phyloP scores from a whole-genome alignment of 2,797 vertebrate genomes.

The Pristis pectinata region DNA sequence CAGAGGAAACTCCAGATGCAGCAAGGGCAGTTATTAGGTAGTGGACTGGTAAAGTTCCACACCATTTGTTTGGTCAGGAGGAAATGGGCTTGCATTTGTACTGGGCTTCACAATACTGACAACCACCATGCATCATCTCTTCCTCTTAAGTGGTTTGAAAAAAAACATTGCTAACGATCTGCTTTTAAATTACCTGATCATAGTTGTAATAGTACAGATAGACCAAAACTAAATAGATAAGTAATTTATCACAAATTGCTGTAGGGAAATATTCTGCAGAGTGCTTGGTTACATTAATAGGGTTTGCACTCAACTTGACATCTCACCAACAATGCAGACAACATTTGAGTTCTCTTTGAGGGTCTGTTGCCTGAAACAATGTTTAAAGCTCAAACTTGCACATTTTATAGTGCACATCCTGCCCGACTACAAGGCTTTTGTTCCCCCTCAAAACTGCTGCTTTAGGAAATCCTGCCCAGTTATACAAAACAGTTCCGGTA shows the following conservation, averaged over 20 bases:
- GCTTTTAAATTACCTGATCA: not conserved
- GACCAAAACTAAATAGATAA: not conserved
- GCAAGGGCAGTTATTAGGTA: not conserved
- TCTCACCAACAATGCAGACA: no score
- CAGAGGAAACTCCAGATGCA: not conserved
- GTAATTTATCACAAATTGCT: no score
- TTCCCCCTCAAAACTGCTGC: no score
- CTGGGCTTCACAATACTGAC: not conserved
- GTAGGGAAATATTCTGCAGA: not conserved
- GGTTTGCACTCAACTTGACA: not conserved
- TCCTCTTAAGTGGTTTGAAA: no score
- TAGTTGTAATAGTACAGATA: no score
- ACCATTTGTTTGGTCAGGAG: not conserved
- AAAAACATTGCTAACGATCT: not conserved
- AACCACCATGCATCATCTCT: not conserved
- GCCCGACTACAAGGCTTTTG: no score
- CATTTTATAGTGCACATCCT: not conserved
- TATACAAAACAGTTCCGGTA: not conserved
- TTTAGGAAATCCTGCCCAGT: conserved; percentile 10
- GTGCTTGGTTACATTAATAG: not conserved
- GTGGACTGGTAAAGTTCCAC: not conserved
- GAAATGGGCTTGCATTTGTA: not conserved
- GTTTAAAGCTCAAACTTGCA: not conserved
- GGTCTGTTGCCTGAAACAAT: no score
- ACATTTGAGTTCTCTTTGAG: no score